Conservation (phyloP, 2,888 invertebrate genomes). For the Ellobium chinense region DNA sequence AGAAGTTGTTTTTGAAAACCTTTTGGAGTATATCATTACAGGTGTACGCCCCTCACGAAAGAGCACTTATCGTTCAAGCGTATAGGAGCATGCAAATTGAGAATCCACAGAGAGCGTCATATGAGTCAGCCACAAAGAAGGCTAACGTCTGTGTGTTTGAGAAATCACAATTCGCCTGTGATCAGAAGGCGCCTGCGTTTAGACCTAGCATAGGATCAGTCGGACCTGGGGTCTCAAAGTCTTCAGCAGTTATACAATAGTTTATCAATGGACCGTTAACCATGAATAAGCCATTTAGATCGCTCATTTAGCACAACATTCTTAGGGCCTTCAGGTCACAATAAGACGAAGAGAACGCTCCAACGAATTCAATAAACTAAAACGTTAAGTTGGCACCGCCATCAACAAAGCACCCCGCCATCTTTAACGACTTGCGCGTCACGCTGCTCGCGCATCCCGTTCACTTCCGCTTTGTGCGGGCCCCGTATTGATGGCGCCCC, state of each 20-base stretch:
- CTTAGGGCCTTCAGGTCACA: background rate
- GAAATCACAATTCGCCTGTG: background rate
- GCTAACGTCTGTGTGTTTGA: background rate
- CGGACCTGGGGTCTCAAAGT: background rate
- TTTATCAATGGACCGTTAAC: background rate
- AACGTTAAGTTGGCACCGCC: background rate
- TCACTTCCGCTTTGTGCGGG: background rate
- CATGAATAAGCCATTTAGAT: background rate
- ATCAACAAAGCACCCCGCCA: slow-evolving; percentile 6
- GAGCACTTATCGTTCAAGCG: no score
- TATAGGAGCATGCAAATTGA: no score
- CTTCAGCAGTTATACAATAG: background rate
- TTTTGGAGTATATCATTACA: no score
- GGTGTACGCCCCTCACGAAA: no score
- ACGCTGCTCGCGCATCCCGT: slow-evolving; percentile 1
- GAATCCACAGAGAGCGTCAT: no score
- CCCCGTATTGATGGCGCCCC: slow-evolving; percentile 21
- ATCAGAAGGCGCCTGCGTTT: background rate
- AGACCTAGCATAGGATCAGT: background rate
- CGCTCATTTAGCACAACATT: background rate
- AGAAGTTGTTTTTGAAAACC: no score
- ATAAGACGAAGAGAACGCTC: background rate
- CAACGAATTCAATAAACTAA: background rate
- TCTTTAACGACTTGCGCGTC: slow-evolving; percentile 21
- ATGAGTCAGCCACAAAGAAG: no score